These are phyloP conservation scores for Corythornis madagascariensis DNA, from an alignment of 2,113 vertebrate species.

Conservation along the genomic window DNA sequence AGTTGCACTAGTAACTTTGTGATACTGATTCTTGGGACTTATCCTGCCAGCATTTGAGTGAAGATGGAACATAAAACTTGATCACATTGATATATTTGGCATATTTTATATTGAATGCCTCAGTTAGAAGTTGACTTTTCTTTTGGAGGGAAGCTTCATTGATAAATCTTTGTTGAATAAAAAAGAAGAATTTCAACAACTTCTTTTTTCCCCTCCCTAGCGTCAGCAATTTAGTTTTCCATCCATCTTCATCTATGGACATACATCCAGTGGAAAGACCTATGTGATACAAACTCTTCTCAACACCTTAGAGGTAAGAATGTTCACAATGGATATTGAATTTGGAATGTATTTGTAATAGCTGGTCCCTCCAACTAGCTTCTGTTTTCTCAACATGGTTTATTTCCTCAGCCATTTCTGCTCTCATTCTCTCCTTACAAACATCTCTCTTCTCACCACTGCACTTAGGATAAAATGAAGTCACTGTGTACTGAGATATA, in stretches of 20 bases:
- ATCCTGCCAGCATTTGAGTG: background rate
- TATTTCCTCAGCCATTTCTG: background rate
- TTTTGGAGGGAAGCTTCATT: background rate
- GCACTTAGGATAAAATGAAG: background rate
- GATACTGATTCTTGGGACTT: background rate
- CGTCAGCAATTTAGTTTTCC: constrained; percentile 90
- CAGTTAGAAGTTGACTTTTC: background rate
- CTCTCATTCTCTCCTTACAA: background rate
- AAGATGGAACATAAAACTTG: background rate
- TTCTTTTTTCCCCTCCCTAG: constrained; percentile 20
- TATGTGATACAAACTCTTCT: constrained; percentile 87
- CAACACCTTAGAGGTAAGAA: constrained; percentile 87
- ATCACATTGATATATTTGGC: background rate
- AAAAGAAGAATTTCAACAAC: background rate
- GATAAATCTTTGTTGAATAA: background rate
- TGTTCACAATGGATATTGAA: background rate
- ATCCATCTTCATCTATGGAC: constrained; percentile 94
- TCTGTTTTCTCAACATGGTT: background rate
- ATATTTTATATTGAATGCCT: background rate
- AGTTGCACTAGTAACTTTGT: background rate
- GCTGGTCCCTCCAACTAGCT: background rate
- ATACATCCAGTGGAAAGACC: constrained; percentile 93
- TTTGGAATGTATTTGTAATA: background rate
- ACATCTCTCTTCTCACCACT: background rate
- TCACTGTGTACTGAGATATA: background rate